A percentile compares a stretch with the other conserved stretches of the same genome.
Evolutionary conservation across 2,797 vertebrate species (phyloP).

Genomic region (Choloepus didactylus): DNA sequence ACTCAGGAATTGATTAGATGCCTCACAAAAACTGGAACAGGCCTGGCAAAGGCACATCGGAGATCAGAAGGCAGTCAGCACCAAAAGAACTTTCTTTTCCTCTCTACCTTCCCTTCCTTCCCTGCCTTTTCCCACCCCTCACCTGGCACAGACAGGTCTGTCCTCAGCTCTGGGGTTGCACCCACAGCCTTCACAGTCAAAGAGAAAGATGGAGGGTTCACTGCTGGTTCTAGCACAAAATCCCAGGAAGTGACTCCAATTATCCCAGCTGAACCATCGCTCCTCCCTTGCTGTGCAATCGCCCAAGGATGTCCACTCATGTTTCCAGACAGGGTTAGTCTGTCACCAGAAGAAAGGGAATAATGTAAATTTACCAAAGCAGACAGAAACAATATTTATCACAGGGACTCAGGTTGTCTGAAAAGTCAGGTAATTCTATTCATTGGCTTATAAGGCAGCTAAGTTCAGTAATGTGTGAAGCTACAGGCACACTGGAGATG

Average conservation of each 20-base stretch:
- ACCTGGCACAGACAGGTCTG: not conserved
- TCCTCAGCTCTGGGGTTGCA: not conserved
- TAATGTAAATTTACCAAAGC: not conserved
- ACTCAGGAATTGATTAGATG: not conserved
- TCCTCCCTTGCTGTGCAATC: not conserved
- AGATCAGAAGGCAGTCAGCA: too few species aligned
- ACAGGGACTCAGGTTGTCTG: not conserved
- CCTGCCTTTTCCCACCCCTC: not conserved
- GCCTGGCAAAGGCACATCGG: not conserved
- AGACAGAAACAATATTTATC: not conserved
- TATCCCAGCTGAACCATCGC: not conserved
- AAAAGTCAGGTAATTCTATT: conserved; percentile 10
- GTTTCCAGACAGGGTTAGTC: not conserved
- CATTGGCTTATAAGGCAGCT: not conserved
- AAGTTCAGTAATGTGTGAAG: not conserved
- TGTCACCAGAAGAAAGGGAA: not conserved
- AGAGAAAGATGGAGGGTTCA: too few species aligned
- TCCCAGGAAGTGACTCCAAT: not conserved
- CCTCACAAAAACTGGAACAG: not conserved
- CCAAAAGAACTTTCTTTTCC: not conserved
- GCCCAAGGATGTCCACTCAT: not conserved
- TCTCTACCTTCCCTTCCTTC: not conserved
- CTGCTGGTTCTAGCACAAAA: not conserved
- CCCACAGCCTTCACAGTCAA: too few species aligned
- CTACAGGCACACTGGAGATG: not conserved